A percentile compares a stretch with the other conserved stretches of the same genome.
Conservation (phyloP, 2,113 vertebrate species). For the rabbit (Oryctolagus cuniculus) region mOryCun1.1 NC_091433.1:145437501-145438000, state of each 20-base stretch:
- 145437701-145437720: not conserved
- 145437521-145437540: constrained; percentile 28
- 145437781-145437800: not conserved
- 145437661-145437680: not conserved
- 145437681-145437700: not conserved
- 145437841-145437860: not conserved
- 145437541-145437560: not conserved
- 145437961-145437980: not conserved
- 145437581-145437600: not conserved
- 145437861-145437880: not conserved
- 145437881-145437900: not conserved
- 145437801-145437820: not conserved
- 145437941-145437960: not conserved
- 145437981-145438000: not conserved
- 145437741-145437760: not conserved
- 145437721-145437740: not conserved
- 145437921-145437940: not conserved
- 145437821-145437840: not conserved
- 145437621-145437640: not conserved
- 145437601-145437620: not conserved
- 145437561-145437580: not conserved
- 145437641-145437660: constrained; percentile 24
- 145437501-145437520: not conserved
- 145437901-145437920: not conserved
- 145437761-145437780: not conserved